Evolutionary conservation across 2,888 invertebrate species (phyloP).

Genomic region (Rhagonycha lutea): DNA sequence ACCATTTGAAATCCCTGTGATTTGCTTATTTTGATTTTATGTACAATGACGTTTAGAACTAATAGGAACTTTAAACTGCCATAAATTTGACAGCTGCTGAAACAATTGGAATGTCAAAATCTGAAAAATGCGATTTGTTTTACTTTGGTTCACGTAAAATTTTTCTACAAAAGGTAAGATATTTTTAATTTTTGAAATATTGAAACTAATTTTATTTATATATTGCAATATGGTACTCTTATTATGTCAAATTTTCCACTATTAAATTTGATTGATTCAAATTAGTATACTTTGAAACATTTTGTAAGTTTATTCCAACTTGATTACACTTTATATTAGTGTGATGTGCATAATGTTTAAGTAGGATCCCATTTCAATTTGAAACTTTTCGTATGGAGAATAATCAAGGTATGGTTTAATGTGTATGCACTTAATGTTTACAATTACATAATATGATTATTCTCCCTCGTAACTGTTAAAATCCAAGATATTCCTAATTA

Average conservation of each 20-base stretch:
- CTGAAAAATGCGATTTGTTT: neutral
- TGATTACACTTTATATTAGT: neutral
- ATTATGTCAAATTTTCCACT: neutral
- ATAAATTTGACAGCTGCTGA: neutral
- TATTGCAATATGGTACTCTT: neutral
- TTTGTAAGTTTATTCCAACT: neutral
- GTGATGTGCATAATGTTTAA: too few relatives aligned
- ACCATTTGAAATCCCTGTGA: too few relatives aligned
- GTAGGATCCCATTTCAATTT: neutral
- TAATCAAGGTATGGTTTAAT: neutral
- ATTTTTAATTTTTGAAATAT: neutral
- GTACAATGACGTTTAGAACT: neutral
- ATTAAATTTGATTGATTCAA: neutral
- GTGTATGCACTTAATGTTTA: neutral
- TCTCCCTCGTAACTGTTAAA: neutral
- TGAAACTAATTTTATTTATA: neutral
- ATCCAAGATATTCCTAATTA: neutral
- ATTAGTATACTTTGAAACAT: neutral
- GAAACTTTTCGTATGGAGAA: neutral
- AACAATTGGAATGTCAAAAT: neutral
- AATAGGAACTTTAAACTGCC: neutral
- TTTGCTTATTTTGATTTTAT: neutral
- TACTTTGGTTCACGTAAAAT: neutral
- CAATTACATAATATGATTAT: neutral
- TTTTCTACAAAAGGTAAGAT: neutral